Evolutionary conservation across 2,113 vertebrate genomes (phyloP).

Genomic region (Gallinago jamesoni): DNA sequence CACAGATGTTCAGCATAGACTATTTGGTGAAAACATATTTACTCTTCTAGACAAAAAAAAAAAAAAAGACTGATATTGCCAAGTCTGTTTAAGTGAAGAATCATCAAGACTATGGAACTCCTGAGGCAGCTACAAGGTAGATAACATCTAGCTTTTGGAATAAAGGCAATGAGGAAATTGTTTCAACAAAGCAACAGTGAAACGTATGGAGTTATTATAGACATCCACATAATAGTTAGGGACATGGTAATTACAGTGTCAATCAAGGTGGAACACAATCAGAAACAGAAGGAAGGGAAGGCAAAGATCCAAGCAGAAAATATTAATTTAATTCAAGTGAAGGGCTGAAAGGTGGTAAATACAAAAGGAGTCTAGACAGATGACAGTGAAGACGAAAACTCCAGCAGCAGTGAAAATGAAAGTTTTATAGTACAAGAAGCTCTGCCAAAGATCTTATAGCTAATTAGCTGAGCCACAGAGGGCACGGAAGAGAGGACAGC

Average conservation of each 20-base stretch:
- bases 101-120: neutral
- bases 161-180: neutral
- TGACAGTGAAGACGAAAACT: neutral
- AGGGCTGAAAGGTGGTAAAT: neutral
- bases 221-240: neutral
- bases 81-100: neutral
- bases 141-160: constrained; percentile 25
- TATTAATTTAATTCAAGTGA: neutral
- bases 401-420: neutral
- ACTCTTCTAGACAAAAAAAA: neutral
- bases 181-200: constrained; percentile 25
- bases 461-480: neutral
- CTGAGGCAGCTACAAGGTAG: neutral
- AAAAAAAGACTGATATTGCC: neutral
- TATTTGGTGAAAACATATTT: neutral
- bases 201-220: neutral
- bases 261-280: constrained; percentile 1
- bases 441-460: neutral
- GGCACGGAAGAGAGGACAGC: neutral
- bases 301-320: neutral
- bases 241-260: constrained; percentile 19
- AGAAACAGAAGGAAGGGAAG: constrained; percentile 31
- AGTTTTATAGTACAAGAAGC: neutral
- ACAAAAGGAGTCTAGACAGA: neutral
- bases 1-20: neutral